These are phyloP conservation scores for Pangasius macronema DNA, from an alignment of 2,797 vertebrate species.

Conservation along the genomic window DNA sequence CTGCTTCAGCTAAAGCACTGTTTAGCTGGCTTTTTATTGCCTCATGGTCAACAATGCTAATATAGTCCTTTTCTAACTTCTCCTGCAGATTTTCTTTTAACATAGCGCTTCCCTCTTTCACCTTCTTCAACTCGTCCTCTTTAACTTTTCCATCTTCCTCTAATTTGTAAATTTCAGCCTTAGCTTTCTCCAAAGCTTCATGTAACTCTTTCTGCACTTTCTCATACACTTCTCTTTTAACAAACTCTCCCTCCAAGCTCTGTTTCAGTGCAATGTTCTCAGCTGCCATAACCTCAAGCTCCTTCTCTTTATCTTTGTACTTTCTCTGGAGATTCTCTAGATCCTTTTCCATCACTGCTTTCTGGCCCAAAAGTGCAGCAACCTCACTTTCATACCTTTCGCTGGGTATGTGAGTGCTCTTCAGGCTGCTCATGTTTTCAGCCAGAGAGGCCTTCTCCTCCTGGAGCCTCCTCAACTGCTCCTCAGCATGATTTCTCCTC, in stretches of 20 bases:
- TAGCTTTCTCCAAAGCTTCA: conserved; percentile 75
- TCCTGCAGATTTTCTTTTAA: conserved; percentile 75
- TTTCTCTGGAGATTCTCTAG: conserved; percentile 74
- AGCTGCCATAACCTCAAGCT: conserved; percentile 66
- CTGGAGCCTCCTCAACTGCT: conserved; percentile 78
- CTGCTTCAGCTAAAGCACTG: conserved; percentile 66
- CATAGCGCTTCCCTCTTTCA: conserved; percentile 78
- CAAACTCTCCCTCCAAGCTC: conserved; percentile 76
- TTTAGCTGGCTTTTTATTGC: conserved; percentile 63
- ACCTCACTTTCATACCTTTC: conserved; percentile 77
- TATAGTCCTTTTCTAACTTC: conserved; percentile 71
- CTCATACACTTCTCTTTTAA: conserved; percentile 77
- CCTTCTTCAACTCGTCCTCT: conserved; percentile 74
- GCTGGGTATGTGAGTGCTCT: conserved; percentile 68
- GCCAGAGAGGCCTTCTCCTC: conserved; percentile 75
- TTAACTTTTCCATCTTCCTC: conserved; percentile 71
- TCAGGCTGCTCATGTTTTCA: conserved; percentile 73
- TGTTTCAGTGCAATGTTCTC: conserved; percentile 77
- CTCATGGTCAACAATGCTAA: conserved; percentile 78
- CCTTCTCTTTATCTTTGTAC: conserved; percentile 72
- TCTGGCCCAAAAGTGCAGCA: conserved; percentile 69
- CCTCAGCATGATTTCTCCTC: conserved; percentile 78
- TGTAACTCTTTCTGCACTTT: conserved; percentile 74
- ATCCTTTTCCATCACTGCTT: conserved; percentile 73
- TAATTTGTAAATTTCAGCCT: conserved; percentile 74